Evolutionary conservation across 2,888 invertebrate genomes (phyloP).

Genomic region (Cybosia mesomella): DNA sequence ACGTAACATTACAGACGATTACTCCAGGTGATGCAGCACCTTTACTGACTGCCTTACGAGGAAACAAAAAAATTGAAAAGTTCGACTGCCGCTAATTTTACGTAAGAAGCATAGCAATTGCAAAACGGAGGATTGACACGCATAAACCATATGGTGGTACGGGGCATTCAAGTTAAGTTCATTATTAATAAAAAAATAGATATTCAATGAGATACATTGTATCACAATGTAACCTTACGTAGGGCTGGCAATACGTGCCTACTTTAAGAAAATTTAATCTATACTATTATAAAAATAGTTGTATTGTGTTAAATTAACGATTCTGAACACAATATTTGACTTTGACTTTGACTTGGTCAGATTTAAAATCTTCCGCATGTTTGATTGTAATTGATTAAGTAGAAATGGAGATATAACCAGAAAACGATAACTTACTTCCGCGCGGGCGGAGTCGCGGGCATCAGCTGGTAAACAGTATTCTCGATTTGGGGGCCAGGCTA

Average conservation of each 20-base stretch:
- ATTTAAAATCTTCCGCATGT: too few species aligned
- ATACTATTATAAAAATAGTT: too few species aligned
- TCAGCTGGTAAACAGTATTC: too few species aligned
- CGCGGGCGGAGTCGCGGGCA: too few species aligned
- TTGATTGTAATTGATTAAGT: too few species aligned
- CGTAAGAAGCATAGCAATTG: slow-evolving; percentile 31
- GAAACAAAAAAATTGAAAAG: slow-evolving; percentile 22
- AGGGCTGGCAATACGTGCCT: slow-evolving; percentile 29
- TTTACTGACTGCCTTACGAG: slow-evolving; percentile 17
- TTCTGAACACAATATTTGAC: too few species aligned
- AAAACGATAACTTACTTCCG: too few species aligned
- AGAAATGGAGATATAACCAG: too few species aligned
- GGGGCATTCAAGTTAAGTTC: slow-evolving; percentile 35
- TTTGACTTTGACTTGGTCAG: too few species aligned
- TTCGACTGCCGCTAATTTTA: slow-evolving; percentile 16
- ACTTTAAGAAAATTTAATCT: background rate
- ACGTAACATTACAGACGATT: background rate
- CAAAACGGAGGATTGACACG: slow-evolving; percentile 40
- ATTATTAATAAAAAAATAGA: slow-evolving; percentile 49
- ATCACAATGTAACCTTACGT: slow-evolving; percentile 26
- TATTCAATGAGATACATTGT: slow-evolving; percentile 41
- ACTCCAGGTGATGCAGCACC: background rate
- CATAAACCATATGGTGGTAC: slow-evolving; percentile 41
- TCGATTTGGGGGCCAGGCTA: too few species aligned
- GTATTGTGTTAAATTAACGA: too few species aligned